phyloP scores from a whole-genome alignment of 1,140 invertebrate species.

The Holcopasites calliopsidis region DNA sequence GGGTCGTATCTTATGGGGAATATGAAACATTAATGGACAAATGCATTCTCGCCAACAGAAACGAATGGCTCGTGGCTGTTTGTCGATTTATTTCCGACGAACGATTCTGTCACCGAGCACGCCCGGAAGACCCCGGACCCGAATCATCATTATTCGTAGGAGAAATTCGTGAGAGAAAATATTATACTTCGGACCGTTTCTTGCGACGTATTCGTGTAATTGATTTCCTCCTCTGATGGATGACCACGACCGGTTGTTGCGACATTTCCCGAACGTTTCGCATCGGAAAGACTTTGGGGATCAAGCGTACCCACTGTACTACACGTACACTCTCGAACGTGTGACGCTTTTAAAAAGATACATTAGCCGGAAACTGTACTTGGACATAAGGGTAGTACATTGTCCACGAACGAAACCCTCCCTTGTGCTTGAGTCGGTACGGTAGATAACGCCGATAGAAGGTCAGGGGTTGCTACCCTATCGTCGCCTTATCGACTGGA shows the following conservation, averaged over 20 bases:
- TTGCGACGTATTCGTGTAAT: not conserved
- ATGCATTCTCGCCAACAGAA: slow-evolving; percentile 73
- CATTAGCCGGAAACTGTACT: slow-evolving; percentile 35
- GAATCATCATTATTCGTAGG: slow-evolving; percentile 33
- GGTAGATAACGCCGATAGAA: slow-evolving; percentile 67
- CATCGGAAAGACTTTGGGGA: too few relatives aligned
- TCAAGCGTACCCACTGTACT: too few relatives aligned
- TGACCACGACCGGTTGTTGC: not conserved
- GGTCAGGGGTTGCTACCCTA: slow-evolving; percentile 60
- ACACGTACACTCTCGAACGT: too few relatives aligned
- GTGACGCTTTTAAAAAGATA: too few relatives aligned
- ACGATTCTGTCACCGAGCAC: slow-evolving; percentile 66
- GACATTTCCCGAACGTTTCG: too few relatives aligned
- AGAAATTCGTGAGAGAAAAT: not conserved
- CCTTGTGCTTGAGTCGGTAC: slow-evolving; percentile 68
- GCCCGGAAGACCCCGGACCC: slow-evolving; percentile 38
- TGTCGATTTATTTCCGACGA: slow-evolving; percentile 74
- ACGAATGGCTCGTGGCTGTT: slow-evolving; percentile 70
- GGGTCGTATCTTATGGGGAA: slow-evolving; percentile 72
- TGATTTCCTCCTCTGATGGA: slow-evolving; percentile 25
- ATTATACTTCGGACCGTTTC: not conserved
- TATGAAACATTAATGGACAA: slow-evolving; percentile 77
- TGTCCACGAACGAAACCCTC: slow-evolving; percentile 36
- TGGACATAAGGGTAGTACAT: slow-evolving; percentile 3
- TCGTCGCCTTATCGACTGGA: slow-evolving; percentile 77